Base-by-base conservation (phyloP, 2,888 invertebrate species). In the Pseudolycoriella hygida region DNA sequence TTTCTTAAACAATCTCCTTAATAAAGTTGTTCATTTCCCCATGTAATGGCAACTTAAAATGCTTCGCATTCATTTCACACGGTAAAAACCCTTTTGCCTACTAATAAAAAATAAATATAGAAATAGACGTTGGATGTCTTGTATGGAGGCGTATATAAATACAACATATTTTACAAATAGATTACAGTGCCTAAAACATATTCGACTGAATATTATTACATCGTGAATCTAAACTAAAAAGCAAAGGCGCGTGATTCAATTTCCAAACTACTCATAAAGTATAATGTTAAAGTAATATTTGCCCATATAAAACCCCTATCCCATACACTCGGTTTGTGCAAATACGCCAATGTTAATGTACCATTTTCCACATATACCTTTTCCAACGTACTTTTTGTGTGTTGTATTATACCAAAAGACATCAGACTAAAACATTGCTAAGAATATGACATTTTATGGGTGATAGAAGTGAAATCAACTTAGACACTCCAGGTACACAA, bases 381-480 rank as follows among this genome's bases (percentile, higher is more conserved):
- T 15, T 19, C 31, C 18, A 32, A 2, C 30, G 18, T 31, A 43
- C 31, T 32, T 32, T 43, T 32, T 43, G 32, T 17, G n/a, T 30
- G 34, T 43, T 43, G 37, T 42, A n/a, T 30, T 30, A 14, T 14
- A n/a, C 11, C 11, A 31, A 32, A 42, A 42, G 42, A 42, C 31
- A 32, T 32, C 8, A 42, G 17, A 17, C 31, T 32, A 17, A 45
- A 45, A 45, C 40, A 45, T 41, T 19, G 45, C 40, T 39, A 46
- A 34, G 38, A 46, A 43, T 43, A 46, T 46, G 46, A 43, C 46
- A 46, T 46, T 46, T 46, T 46, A 46, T 46, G 46, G 46, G 43
- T 42, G 46, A 46, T 43, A 43, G 46, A 46, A 43, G 42, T 46
- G 39, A 46, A 46, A 46, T 46, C 43, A 46, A 46, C 46, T 46